Evolutionary conservation across 2,797 vertebrate species (phyloP), one percentile per base, ranked within the genome.

Genomic region (Anguilla pacifica): DNA sequence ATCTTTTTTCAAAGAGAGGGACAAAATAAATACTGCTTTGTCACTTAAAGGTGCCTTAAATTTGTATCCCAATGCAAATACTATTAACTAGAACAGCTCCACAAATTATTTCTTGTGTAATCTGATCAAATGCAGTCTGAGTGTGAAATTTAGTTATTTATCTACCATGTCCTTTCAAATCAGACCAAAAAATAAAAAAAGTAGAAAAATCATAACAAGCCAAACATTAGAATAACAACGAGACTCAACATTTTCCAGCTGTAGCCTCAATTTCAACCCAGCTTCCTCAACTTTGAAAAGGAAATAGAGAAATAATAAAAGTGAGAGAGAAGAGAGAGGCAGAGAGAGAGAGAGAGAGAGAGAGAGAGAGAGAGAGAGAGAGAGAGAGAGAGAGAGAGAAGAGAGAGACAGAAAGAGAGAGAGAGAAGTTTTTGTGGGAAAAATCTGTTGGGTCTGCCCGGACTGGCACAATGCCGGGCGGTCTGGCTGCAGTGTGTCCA

Each of bases 241-340:
- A 51, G 43, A 43, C 77, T 81, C 43, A 46, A 81, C 43, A 81
- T 81, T 81, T 81, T 81, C 43, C 82, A 83, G 82, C 82, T 83
- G 53, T 53, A 83, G n/a, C 49, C 51, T 13, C 11, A 83, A 28
- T 83, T 53, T 55, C 49, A 83, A 53, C 25, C 46, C n/a, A 83
- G 81, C 49, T 83, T 53, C 81, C 43, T 28, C 49, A 53, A 57
- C n/a, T 53, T 83, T 83, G 49, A 83, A 31, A 57, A 57, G 53
- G 53, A 51, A 83, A 83, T 53, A 83, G 82, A 57, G 57, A 55
- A 55, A 83, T 53, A 83, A 25, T 83, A 83, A 83, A 77, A 83
- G 53, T 49, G 39, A 77, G 72, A 39, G 72, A 39, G 72, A 77
- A 72, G 10, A 13, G 6, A 46, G 3, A 53, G 6, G 4, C 43